Conservation (phyloP, 2,113 vertebrate genomes). For the Acanthochromis polyacanthus region DNA sequence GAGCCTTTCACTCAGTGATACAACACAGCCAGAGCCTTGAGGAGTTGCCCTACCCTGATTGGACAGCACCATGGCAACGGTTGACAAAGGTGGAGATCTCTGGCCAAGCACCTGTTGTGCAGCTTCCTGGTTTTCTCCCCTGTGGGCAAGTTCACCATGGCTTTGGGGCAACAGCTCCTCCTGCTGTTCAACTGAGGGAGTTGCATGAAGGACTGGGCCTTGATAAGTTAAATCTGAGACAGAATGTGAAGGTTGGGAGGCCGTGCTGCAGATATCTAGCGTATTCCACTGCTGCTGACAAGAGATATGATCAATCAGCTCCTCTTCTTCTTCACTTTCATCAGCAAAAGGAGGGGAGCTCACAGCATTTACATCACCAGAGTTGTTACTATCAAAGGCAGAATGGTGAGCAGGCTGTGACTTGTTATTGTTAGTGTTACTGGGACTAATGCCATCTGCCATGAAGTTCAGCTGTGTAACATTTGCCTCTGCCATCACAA, state of each 20-base stretch:
- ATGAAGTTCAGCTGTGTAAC: not conserved
- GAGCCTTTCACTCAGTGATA: slow-evolving; percentile 61
- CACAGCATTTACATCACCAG: not conserved
- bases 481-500: slow-evolving; percentile 10
- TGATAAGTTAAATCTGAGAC: slow-evolving; percentile 1
- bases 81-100: slow-evolving; percentile 79
- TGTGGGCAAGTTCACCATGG: slow-evolving; percentile 20
- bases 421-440: not conserved
- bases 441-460: not conserved
- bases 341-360: slow-evolving; percentile 57
- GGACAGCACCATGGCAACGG: slow-evolving; percentile 76
- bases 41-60: slow-evolving; percentile 65
- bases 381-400: slow-evolving; percentile 11
- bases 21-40: slow-evolving; percentile 59
- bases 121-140: slow-evolving; percentile 77
- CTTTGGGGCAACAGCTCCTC: slow-evolving; percentile 58
- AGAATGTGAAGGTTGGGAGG: slow-evolving; percentile 10
- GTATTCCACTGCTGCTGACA: slow-evolving; percentile 35
- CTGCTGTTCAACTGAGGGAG: slow-evolving; percentile 67
- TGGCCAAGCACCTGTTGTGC: slow-evolving; percentile 81
- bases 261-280: slow-evolving; percentile 39
- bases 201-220: slow-evolving; percentile 18
- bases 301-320: slow-evolving; percentile 32
- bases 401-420: not conserved
- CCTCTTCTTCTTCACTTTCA: slow-evolving; percentile 60